phyloP scores from a whole-genome alignment of 2,113 vertebrate genomes.

The Cololabis saira region DNA sequence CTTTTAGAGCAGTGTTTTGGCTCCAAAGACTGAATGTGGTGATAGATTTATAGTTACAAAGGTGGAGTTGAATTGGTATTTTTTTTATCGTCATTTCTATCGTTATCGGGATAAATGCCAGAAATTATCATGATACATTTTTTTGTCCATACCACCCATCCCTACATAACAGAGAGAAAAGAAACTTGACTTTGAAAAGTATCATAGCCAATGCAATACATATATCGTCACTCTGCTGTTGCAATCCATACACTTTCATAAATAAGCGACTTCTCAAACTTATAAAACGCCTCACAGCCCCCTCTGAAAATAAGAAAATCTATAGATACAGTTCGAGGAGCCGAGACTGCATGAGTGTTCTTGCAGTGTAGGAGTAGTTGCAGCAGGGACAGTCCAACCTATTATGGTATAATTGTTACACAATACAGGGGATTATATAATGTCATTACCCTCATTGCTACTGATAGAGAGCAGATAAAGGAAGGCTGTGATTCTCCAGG shows the following conservation, averaged over 20 bases:
- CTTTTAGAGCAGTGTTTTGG: too few species aligned
- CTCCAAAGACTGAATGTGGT: too few species aligned
- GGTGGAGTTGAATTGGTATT: too few species aligned
- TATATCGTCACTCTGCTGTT: not conserved
- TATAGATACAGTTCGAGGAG: not conserved
- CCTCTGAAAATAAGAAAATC: too few species aligned
- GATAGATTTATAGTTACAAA: too few species aligned
- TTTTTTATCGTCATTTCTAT: too few species aligned
- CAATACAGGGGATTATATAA: slow-evolving; percentile 36
- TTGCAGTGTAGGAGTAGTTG: slow-evolving; percentile 1
- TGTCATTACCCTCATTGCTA: slow-evolving; percentile 25
- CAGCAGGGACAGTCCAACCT: slow-evolving; percentile 7
- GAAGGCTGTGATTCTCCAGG: slow-evolving; percentile 23
- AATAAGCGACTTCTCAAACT: not conserved
- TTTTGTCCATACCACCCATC: too few species aligned
- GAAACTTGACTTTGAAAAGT: too few species aligned
- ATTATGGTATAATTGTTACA: slow-evolving; percentile 14
- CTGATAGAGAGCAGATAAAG: slow-evolving; percentile 35
- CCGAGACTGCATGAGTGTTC: not conserved
- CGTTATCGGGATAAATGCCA: too few species aligned
- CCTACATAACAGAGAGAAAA: too few species aligned
- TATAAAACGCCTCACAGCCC: not conserved
- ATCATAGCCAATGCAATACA: too few species aligned
- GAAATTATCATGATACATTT: too few species aligned
- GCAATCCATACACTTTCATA: not conserved